Conservation (phyloP, 2,797 vertebrate genomes). For the Botia kubotai region DNA sequence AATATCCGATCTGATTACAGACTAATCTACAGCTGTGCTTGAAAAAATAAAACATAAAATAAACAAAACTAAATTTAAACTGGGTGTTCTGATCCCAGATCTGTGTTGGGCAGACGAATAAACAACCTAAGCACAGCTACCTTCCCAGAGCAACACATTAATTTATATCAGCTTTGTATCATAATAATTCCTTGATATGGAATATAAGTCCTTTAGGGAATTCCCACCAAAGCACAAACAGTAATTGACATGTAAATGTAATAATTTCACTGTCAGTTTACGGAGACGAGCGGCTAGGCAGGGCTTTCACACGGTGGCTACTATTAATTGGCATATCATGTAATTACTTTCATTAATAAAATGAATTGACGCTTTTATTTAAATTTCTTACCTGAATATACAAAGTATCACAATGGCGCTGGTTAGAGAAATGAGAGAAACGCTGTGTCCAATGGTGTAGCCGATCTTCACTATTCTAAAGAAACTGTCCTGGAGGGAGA, state of each 20-base stretch:
- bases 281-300: background rate
- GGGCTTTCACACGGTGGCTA: background rate
- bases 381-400: slow-evolving; percentile 76
- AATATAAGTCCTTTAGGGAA: background rate
- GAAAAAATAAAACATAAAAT: background rate
- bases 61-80: background rate
- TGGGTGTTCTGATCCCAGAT: background rate
- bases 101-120: background rate
- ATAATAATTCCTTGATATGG: background rate
- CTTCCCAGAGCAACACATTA: background rate
- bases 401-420: slow-evolving; percentile 84
- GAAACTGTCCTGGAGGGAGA: slow-evolving; percentile 77
- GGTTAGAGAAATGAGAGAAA: slow-evolving; percentile 88
- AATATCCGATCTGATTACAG: background rate
- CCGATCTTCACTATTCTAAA: slow-evolving; percentile 88
- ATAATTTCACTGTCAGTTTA: background rate
- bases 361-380: background rate
- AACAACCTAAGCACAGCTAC: background rate
- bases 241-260: background rate
- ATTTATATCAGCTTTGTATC: background rate
- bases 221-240: background rate
- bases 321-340: too few relatives aligned
- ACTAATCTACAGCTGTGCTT: background rate
- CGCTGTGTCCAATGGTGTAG: slow-evolving; percentile 92
- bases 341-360: background rate